These are phyloP conservation scores for Cataglyphis rosenhaueri DNA, from an alignment of 2,888 invertebrate genomes.

Conservation along the genomic window DNA sequence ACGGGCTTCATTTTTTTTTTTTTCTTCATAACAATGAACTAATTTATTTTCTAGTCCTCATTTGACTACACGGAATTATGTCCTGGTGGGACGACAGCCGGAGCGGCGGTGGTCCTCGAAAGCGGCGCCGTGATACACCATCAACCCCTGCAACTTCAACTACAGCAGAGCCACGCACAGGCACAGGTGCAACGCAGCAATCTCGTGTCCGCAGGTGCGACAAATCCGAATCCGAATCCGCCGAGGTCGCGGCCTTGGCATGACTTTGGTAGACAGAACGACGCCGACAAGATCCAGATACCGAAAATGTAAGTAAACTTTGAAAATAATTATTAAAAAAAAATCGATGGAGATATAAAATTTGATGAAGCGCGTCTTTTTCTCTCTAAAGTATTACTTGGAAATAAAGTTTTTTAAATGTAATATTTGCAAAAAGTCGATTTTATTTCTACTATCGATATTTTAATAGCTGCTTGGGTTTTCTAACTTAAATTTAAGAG, in stretches of 20 bases:
- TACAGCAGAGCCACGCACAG: slow-evolving; percentile 87
- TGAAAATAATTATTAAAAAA: not conserved
- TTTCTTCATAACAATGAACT: not conserved
- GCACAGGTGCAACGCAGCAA: slow-evolving; percentile 87
- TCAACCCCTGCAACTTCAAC: slow-evolving; percentile 86
- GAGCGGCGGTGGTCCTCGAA: slow-evolving; percentile 86
- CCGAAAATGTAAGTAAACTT: slow-evolving; percentile 95
- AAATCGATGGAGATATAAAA: not conserved
- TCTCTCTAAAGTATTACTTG: not conserved
- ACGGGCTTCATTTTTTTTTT: not conserved
- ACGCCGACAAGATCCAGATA: slow-evolving; percentile 98
- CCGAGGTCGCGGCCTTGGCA: slow-evolving; percentile 95
- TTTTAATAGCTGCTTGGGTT: not conserved
- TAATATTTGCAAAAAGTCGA: not conserved
- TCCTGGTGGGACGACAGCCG: slow-evolving; percentile 86
- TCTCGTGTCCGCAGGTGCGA: slow-evolving; percentile 80
- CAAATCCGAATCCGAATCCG: slow-evolving; percentile 82
- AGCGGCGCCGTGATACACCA: slow-evolving; percentile 86
- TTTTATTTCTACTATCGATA: not conserved
- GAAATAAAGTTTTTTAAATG: not conserved
- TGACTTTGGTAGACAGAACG: slow-evolving; percentile 97
- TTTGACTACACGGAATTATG: slow-evolving; percentile 97
- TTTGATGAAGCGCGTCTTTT: not conserved
- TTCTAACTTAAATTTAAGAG: not conserved
- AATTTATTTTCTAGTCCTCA: slow-evolving; percentile 88